phyloP scores from a whole-genome alignment of 2,888 invertebrate genomes.

The Tetropium fuscum region DNA sequence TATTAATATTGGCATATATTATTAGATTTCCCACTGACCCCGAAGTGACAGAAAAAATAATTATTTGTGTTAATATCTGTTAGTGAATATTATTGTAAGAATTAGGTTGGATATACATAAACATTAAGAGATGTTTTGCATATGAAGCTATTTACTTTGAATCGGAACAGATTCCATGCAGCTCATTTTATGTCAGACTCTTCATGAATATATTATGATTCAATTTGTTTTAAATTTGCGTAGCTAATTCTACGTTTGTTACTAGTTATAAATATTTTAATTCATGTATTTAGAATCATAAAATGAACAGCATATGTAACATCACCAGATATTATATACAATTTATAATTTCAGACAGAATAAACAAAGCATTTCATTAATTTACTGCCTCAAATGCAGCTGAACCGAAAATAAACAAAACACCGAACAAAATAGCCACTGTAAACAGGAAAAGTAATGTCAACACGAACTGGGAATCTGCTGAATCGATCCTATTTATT shows the following conservation, averaged over 20 bases:
- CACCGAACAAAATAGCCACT: conserved; percentile 53
- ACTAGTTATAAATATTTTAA: conserved; percentile 40
- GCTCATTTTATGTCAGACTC: conserved; percentile 28
- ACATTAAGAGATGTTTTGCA: conserved; percentile 10
- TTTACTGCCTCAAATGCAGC: conserved; percentile 57
- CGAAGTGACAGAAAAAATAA: background rate
- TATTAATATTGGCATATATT: no score
- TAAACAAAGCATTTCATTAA: conserved; percentile 57
- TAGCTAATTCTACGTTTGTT: conserved; percentile 34
- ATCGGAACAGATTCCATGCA: conserved; percentile 14
- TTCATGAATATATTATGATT: conserved; percentile 32
- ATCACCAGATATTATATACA: conserved; percentile 54
- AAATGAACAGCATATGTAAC: conserved; percentile 50
- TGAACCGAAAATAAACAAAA: conserved; percentile 57
- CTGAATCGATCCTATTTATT: conserved; percentile 55
- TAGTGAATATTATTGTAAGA: background rate
- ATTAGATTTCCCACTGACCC: no score
- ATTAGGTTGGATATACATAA: background rate
- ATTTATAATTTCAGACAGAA: conserved; percentile 55
- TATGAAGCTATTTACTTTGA: conserved; percentile 9
- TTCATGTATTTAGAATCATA: conserved; percentile 35
- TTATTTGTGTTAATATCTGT: conserved; percentile 1
- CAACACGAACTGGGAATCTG: conserved; percentile 55
- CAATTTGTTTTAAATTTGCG: conserved; percentile 35
- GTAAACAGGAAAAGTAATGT: conserved; percentile 56